Evolutionary conservation across 2,113 vertebrate genomes (phyloP).

Genomic region (Brienomyrus brachyistius): DNA sequence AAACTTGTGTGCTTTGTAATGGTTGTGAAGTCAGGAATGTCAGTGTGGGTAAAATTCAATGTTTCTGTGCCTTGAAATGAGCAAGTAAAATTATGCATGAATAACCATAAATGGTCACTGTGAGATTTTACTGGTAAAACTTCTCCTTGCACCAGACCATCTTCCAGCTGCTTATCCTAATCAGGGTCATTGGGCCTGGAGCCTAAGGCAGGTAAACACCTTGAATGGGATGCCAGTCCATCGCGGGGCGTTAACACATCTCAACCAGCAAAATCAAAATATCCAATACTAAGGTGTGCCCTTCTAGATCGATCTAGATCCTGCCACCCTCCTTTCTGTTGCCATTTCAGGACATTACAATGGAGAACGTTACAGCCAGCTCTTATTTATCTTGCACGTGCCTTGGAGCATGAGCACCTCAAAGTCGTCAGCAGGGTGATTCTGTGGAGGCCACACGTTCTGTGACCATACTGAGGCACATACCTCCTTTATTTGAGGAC

Average conservation of each 20-base stretch:
- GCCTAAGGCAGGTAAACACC: background rate
- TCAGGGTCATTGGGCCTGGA: background rate
- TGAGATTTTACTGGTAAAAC: background rate
- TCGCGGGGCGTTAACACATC: background rate
- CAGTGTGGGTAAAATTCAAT: background rate
- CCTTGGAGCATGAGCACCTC: background rate
- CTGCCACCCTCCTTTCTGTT: background rate
- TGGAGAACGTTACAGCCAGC: background rate
- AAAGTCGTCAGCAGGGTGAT: no score
- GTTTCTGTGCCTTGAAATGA: background rate
- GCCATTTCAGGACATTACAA: background rate
- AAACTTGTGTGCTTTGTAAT: background rate
- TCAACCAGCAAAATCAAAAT: background rate
- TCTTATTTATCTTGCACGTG: background rate
- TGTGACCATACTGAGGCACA: conserved; percentile 5
- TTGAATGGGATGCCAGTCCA: background rate
- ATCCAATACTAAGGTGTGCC: background rate
- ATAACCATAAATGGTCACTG: background rate
- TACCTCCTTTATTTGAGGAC: conserved; percentile 78
- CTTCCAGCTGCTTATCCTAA: background rate
- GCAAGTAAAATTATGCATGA: background rate
- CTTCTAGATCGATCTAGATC: background rate
- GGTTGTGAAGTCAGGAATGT: background rate
- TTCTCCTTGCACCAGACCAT: background rate
- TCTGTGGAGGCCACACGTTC: background rate